Percentiles rank a stretch among this genome's conserved stretches.
Evolutionary conservation across 2,888 invertebrate species (phyloP).

Genomic region (Xylota sylvarum): DNA sequence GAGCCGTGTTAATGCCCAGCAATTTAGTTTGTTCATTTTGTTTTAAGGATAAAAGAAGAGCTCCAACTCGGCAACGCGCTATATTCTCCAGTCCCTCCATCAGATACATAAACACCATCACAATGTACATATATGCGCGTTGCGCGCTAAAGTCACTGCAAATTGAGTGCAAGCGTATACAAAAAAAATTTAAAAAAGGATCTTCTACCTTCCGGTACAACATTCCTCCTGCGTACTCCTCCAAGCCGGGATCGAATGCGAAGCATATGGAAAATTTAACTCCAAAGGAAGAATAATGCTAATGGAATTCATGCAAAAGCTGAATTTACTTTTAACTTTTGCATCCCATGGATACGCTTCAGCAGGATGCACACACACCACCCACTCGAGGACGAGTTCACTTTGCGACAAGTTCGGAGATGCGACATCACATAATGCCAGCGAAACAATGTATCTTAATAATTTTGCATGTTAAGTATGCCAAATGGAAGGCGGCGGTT

Average conservation of each 20-base stretch:
- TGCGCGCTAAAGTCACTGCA: conserved; percentile 19
- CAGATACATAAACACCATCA: conserved; percentile 14
- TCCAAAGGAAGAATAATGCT: conserved; percentile 48
- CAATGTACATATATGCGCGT: background rate
- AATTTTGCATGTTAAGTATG: conserved; percentile 50
- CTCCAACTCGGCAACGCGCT: conserved; percentile 22
- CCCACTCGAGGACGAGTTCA: background rate
- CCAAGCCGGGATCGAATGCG: background rate
- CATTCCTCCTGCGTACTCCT: conserved; percentile 1
- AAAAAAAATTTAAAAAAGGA: background rate
- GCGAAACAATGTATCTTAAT: conserved; percentile 57
- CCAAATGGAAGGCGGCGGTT: conserved; percentile 41
- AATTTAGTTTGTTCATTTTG: conserved; percentile 37
- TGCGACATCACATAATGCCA: conserved; percentile 44
- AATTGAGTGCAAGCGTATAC: conserved; percentile 18
- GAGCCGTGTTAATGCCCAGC: conserved; percentile 26
- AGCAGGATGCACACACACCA: background rate
- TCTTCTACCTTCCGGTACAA: conserved; percentile 23
- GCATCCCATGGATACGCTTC: conserved; percentile 30
- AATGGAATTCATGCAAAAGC: conserved; percentile 62
- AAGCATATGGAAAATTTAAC: conserved; percentile 39
- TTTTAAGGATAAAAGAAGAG: conserved; percentile 41
- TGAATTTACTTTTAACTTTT: conserved; percentile 61
- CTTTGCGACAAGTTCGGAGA: conserved; percentile 27
- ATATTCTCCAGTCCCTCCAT: background rate